Conservation (phyloP, 2,113 vertebrate species). For the Myrmophylax atrothorax region DNA sequence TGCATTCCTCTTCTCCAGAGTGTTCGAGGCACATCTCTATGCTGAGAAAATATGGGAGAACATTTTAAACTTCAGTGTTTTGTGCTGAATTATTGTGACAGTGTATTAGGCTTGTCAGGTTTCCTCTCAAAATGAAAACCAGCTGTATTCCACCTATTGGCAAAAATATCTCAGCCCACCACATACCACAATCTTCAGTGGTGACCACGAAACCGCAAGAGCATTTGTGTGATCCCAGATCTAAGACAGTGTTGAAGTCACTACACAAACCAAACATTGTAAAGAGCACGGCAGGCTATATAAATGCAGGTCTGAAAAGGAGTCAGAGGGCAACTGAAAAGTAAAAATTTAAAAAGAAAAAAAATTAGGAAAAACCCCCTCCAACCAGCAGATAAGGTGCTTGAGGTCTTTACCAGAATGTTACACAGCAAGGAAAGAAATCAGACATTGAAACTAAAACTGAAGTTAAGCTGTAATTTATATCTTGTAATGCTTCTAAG, state of each 20-base stretch:
- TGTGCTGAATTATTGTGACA: constrained; percentile 66
- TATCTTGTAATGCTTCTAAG: constrained; percentile 52
- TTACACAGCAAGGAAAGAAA: constrained; percentile 4
- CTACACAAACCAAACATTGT: constrained; percentile 86
- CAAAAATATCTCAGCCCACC: constrained; percentile 76
- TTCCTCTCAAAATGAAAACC: constrained; percentile 78
- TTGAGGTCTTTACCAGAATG: constrained; percentile 14
- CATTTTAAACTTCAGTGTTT: constrained; percentile 31
- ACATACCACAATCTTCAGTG: constrained; percentile 75
- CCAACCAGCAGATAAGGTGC: constrained; percentile 34
- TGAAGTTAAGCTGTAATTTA: constrained; percentile 64
- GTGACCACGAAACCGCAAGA: constrained; percentile 80
- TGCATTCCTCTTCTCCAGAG: background rate
- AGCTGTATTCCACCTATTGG: constrained; percentile 79
- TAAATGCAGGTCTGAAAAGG: constrained; percentile 74
- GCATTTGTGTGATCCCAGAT: constrained; percentile 82
- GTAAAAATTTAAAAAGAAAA: background rate
- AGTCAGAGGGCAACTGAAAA: constrained; percentile 61
- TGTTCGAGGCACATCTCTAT: background rate
- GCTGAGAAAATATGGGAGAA: constrained; percentile 9
- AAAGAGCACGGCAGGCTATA: constrained; percentile 75
- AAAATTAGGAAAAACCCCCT: background rate
- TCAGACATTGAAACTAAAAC: constrained; percentile 44
- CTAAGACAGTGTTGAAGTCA: constrained; percentile 82
- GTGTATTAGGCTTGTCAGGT: constrained; percentile 60